Base-by-base conservation (phyloP, 2,797 vertebrate genomes). In the Premnoplex brunnescens region DNA sequence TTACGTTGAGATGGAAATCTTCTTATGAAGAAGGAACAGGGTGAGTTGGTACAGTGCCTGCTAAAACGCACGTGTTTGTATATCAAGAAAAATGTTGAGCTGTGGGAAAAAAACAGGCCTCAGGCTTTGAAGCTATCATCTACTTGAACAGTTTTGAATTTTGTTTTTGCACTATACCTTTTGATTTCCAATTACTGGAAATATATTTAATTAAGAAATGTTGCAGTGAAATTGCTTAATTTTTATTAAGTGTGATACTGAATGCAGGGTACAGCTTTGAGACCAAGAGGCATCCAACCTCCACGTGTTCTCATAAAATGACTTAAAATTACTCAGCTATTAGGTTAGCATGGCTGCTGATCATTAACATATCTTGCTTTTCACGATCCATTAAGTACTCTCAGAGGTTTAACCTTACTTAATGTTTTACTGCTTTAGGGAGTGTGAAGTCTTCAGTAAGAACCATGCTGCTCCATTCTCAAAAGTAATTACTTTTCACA, bases 401-500 rank as follows among this genome's bases (percentile, higher is more conserved):
- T 67, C 4, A 37, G 17, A 69, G 28, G 3, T 64, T 89, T 89
- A 62, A 68, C 32, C 49, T 54, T 74, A n/a, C 34, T 62, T 91
- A 43, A 87, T 74, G 34, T 68, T 86, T 69, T 37, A 77, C 52
- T 77, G 34, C 66, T 96, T 39, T 77, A 98, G 98, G 88, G 98
- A 98, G 81, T 98, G 98, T 89, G 98, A 98, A 97, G 98, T 98
- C 72, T 98, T 98, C 96, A 97, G 86, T 94, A 98, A 98, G 94
- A 98, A 98, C 63, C 98, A 98, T 62, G 97, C 98, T 94, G 97
- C 98, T 86, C 98, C 98, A 26, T 98, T 98, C 95, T 98, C 98
- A 44, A 98, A 98, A 97, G 97, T 98, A 73, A 98, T 98, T 85
- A 98, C 98, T 84, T 98, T 98, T 91, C 98, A 98, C 95, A 98